Evolutionary conservation across 1,140 invertebrate genomes (phyloP).

Genomic region (Drosophila obscura): DNA sequence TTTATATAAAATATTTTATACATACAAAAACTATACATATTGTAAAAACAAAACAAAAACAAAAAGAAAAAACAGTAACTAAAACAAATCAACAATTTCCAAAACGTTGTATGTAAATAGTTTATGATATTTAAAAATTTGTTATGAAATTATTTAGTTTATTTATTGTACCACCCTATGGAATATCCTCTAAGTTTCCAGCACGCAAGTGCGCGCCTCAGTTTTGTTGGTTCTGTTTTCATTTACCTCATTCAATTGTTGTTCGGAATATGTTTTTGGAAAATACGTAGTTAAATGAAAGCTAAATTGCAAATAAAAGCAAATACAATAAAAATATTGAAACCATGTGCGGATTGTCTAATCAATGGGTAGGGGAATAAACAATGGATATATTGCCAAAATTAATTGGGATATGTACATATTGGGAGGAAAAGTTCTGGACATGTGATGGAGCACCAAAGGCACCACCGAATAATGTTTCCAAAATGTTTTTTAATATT

Average conservation of each 20-base stretch:
- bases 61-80: conserved; percentile 37
- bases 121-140: conserved; percentile 62
- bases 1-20: conserved; percentile 77
- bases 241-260: conserved; percentile 56
- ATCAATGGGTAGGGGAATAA: not conserved
- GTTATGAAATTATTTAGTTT: conserved; percentile 39
- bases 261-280: conserved; percentile 70
- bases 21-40: conserved; percentile 61
- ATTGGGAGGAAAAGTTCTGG: no score
- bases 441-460: no score
- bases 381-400: not conserved
- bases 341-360: conserved; percentile 14
- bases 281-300: conserved; percentile 79
- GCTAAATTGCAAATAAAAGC: conserved; percentile 80
- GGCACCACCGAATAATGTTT: no score
- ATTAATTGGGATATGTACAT: not conserved
- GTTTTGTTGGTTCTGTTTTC: conserved; percentile 58
- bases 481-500: no score
- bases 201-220: conserved; percentile 18
- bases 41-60: conserved; percentile 53
- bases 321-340: conserved; percentile 71
- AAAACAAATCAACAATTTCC: conserved; percentile 43
- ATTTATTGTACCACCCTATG: conserved; percentile 11
- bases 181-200: conserved; percentile 14
- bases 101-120: conserved; percentile 71